phyloP scores from a whole-genome alignment of 2,888 invertebrate genomes.

The Noctuana brunneofusca region DNA sequence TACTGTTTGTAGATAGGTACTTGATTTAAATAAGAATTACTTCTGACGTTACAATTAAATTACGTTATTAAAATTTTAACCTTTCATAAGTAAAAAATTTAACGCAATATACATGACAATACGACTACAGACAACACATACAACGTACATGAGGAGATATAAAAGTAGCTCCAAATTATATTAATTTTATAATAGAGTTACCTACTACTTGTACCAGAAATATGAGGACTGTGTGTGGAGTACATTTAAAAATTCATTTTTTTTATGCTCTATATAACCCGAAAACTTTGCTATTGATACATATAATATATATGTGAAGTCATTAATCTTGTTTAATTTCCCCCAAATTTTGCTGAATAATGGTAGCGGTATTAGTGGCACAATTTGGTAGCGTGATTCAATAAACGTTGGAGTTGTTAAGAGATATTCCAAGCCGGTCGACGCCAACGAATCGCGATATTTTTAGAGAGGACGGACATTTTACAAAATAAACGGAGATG shows the following conservation, averaged over 20 bases:
- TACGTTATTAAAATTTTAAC: background rate
- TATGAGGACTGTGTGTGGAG: too few relatives aligned
- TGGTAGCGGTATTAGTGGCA: slow-evolving; percentile 18
- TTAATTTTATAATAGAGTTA: background rate
- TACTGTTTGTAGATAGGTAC: background rate
- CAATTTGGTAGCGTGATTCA: slow-evolving; percentile 50
- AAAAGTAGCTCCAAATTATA: too few relatives aligned
- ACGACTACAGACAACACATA: too few relatives aligned
- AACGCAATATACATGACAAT: background rate
- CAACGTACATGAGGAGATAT: too few relatives aligned
- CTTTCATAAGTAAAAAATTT: background rate
- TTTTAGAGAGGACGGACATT: slow-evolving; percentile 78
- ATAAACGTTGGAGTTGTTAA: slow-evolving; percentile 56
- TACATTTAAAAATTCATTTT: too few relatives aligned
- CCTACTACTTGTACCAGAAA: too few relatives aligned
- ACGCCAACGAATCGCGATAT: slow-evolving; percentile 71
- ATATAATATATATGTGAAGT: background rate
- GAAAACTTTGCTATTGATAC: too few relatives aligned
- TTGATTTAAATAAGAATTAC: background rate
- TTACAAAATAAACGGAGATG: slow-evolving; percentile 76
- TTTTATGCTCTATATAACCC: too few relatives aligned
- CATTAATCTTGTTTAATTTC: slow-evolving; percentile 3
- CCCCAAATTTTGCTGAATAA: slow-evolving; percentile 32
- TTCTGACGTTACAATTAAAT: background rate
- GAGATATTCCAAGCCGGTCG: slow-evolving; percentile 67